Evolutionary conservation across 2,113 vertebrate species (phyloP).

Genomic region (Genyomyrus donnyi): DNA sequence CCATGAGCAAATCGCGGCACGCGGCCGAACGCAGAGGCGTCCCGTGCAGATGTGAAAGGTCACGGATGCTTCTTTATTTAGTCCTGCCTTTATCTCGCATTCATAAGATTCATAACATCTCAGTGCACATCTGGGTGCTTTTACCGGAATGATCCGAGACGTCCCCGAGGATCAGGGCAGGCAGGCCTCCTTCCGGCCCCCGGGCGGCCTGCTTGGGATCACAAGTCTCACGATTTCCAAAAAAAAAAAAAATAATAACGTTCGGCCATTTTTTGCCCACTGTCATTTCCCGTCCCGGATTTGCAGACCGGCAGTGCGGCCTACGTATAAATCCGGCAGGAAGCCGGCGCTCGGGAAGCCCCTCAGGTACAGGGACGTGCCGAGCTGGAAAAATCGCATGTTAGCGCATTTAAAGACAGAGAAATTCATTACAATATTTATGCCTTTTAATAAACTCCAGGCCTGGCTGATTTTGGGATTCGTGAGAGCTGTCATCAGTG

Average conservation of each 20-base stretch:
- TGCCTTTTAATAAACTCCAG: neutral
- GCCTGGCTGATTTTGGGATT: neutral
- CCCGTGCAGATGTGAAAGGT: neutral
- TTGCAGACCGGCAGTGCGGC: neutral
- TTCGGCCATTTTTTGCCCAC: neutral
- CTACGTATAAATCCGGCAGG: neutral
- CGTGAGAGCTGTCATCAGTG: neutral
- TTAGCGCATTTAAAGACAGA: neutral
- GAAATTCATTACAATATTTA: neutral
- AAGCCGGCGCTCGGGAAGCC: neutral
- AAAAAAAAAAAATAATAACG: neutral
- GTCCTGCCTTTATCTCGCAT: neutral
- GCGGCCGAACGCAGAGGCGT: neutral
- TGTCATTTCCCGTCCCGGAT: neutral
- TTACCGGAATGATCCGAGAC: neutral
- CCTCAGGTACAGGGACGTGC: neutral
- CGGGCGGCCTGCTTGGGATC: neutral
- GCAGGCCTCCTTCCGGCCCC: neutral
- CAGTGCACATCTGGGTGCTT: neutral
- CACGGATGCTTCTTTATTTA: neutral
- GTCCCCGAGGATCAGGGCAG: neutral
- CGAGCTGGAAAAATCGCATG: neutral
- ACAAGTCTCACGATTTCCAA: neutral
- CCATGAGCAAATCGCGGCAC: neutral
- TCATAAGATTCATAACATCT: neutral